These are phyloP conservation scores for Chionis minor DNA, from an alignment of 2,113 vertebrate genomes.

Conservation along the genomic window DNA sequence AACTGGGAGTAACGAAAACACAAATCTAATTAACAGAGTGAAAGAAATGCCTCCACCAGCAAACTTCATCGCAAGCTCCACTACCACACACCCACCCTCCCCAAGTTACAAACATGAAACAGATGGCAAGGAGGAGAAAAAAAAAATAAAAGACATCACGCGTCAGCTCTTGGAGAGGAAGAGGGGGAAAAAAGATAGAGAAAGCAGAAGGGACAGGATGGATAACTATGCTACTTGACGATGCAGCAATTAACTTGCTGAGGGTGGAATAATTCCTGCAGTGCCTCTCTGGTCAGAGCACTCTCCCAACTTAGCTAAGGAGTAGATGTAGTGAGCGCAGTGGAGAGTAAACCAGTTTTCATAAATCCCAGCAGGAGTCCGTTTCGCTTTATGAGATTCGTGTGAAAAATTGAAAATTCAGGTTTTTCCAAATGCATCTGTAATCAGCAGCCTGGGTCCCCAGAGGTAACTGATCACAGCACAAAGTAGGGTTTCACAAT, in stretches of 20 bases:
- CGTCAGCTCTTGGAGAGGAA: slow-evolving; percentile 37
- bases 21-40: slow-evolving; percentile 60
- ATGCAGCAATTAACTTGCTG: slow-evolving; percentile 66
- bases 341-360: slow-evolving; percentile 49
- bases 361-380: slow-evolving; percentile 57
- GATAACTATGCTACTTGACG: slow-evolving; percentile 47
- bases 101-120: slow-evolving; percentile 56
- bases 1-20: slow-evolving; percentile 51
- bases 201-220: slow-evolving; percentile 58
- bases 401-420: slow-evolving; percentile 69
- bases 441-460: slow-evolving; percentile 55
- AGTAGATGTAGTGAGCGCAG: slow-evolving; percentile 46
- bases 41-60: slow-evolving; percentile 61
- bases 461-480: slow-evolving; percentile 56
- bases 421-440: slow-evolving; percentile 53
- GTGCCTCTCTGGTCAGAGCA: not conserved
- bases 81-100: slow-evolving; percentile 51
- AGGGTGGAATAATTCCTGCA: slow-evolving; percentile 61
- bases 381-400: slow-evolving; percentile 61
- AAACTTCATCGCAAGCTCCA: slow-evolving; percentile 53
- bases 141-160: slow-evolving; percentile 36
- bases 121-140: slow-evolving; percentile 45
- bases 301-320: slow-evolving; percentile 38
- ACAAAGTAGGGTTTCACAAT: slow-evolving; percentile 39
- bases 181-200: not conserved